These are phyloP conservation scores for Neodiprion fabricii DNA, from an alignment of 1,140 invertebrate genomes.

Conservation along the genomic window DNA sequence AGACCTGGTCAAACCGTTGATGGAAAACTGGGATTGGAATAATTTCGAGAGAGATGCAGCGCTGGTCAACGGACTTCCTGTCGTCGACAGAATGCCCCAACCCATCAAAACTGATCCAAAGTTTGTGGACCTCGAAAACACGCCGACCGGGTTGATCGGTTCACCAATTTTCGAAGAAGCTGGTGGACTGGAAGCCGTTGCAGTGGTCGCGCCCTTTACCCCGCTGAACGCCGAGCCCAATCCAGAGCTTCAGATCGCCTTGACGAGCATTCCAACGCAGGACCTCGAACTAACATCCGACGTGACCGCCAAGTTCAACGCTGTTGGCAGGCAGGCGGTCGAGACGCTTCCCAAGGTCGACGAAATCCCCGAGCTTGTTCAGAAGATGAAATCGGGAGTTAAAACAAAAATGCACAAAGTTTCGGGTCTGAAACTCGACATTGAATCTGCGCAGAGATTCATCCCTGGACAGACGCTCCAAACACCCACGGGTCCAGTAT, in stretches of 20 bases:
- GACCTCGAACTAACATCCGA: slow-evolving; percentile 65
- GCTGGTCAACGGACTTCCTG: slow-evolving; percentile 40
- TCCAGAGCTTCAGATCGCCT: slow-evolving; percentile 36
- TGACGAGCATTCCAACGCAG: slow-evolving; percentile 60
- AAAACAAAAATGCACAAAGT: slow-evolving; percentile 66
- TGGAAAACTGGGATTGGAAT: slow-evolving; percentile 70
- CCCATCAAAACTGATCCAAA: slow-evolving; percentile 62
- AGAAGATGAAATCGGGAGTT: slow-evolving; percentile 68
- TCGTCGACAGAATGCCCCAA: slow-evolving; percentile 60
- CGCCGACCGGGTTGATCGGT: slow-evolving; percentile 45
- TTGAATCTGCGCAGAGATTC: slow-evolving; percentile 70
- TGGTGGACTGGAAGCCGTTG: slow-evolving; percentile 66
- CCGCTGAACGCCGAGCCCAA: slow-evolving; percentile 64
- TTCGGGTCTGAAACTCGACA: slow-evolving; percentile 69
- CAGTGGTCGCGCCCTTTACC: slow-evolving; percentile 67
- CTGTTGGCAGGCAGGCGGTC: slow-evolving; percentile 58
- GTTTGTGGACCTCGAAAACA: slow-evolving; percentile 52
- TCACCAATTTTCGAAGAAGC: slow-evolving; percentile 62
- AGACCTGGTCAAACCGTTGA: slow-evolving; percentile 65
- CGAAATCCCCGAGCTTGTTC: slow-evolving; percentile 70
- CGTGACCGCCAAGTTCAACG: slow-evolving; percentile 65
- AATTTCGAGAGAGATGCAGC: slow-evolving; percentile 65
- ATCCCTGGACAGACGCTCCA: slow-evolving; percentile 74
- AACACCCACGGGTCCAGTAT: slow-evolving; percentile 70
- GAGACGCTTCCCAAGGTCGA: slow-evolving; percentile 67